These are phyloP conservation scores for Cichlasoma orientale DNA, from an alignment of 2,797 vertebrate species.

Conservation along the genomic window DNA sequence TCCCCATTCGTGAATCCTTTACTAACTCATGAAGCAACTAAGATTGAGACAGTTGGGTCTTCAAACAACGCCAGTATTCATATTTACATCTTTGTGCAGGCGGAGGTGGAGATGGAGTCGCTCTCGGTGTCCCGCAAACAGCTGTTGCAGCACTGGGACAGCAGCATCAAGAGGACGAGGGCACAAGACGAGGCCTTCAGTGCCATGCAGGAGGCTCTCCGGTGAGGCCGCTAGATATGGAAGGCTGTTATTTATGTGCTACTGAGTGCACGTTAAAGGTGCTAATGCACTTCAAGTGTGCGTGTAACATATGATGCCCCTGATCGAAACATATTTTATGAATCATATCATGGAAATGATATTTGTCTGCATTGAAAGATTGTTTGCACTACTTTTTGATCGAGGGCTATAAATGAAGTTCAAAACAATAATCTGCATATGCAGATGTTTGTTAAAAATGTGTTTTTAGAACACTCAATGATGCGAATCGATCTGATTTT, in stretches of 20 bases:
- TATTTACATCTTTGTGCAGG: no score
- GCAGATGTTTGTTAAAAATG: background rate
- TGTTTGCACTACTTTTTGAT: background rate
- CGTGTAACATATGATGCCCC: background rate
- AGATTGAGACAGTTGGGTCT: background rate
- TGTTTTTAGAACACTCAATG: background rate
- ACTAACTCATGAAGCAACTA: background rate
- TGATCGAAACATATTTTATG: background rate
- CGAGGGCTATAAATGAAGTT: background rate
- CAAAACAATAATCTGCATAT: background rate
- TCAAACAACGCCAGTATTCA: background rate
- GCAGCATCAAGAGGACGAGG: constrained; percentile 85
- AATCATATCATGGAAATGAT: background rate
- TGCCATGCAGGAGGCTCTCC: constrained; percentile 81
- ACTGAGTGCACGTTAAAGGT: background rate
- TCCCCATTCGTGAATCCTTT: background rate
- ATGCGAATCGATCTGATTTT: background rate
- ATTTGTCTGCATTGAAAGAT: background rate
- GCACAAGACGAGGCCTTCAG: constrained; percentile 84
- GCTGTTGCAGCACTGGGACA: constrained; percentile 88
- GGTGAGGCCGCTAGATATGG: constrained; percentile 68
- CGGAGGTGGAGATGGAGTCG: constrained; percentile 84
- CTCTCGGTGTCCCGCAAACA: constrained; percentile 83
- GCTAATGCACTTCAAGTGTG: background rate
- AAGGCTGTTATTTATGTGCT: background rate